These are phyloP conservation scores for Philopedon plagiatum DNA, from an alignment of 2,888 invertebrate genomes.

Conservation along the genomic window DNA sequence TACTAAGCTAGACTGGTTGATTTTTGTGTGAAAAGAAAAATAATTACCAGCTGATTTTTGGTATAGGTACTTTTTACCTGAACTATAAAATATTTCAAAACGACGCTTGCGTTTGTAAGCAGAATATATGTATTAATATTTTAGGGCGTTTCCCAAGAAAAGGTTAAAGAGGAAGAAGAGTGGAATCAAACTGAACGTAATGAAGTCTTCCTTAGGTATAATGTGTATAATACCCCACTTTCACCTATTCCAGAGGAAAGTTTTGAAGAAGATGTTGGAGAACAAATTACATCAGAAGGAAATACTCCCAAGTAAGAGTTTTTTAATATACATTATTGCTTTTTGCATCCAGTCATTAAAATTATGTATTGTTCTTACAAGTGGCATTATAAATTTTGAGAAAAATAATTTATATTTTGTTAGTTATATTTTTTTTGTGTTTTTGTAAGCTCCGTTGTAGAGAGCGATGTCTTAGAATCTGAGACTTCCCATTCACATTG, in stretches of 20 bases:
- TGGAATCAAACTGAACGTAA: conserved; percentile 65
- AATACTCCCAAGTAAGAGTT: conserved; percentile 58
- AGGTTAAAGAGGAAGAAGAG: conserved; percentile 66
- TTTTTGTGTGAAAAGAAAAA: too few relatives aligned
- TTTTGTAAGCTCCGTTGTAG: too few relatives aligned
- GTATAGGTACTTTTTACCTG: neutral
- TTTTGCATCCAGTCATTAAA: neutral
- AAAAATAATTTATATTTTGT: too few relatives aligned
- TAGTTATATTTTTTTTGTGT: too few relatives aligned
- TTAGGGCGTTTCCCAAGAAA: conserved; percentile 61
- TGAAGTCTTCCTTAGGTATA: conserved; percentile 70
- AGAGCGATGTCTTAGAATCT: too few relatives aligned
- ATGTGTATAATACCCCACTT: conserved; percentile 73
- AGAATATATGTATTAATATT: conserved; percentile 26
- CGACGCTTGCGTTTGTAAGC: too few relatives aligned
- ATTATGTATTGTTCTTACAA: neutral
- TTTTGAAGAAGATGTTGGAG: conserved; percentile 54
- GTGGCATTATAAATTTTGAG: too few relatives aligned
- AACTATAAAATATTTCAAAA: too few relatives aligned
- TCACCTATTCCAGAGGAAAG: conserved; percentile 76
- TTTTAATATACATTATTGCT: neutral
- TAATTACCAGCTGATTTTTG: too few relatives aligned
- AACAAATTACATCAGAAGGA: conserved; percentile 55
- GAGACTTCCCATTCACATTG: too few relatives aligned
- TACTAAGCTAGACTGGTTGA: too few relatives aligned